These are phyloP conservation scores for Megastigmus dorsalis DNA, from an alignment of 2,888 invertebrate genomes.

Conservation along the genomic window DNA sequence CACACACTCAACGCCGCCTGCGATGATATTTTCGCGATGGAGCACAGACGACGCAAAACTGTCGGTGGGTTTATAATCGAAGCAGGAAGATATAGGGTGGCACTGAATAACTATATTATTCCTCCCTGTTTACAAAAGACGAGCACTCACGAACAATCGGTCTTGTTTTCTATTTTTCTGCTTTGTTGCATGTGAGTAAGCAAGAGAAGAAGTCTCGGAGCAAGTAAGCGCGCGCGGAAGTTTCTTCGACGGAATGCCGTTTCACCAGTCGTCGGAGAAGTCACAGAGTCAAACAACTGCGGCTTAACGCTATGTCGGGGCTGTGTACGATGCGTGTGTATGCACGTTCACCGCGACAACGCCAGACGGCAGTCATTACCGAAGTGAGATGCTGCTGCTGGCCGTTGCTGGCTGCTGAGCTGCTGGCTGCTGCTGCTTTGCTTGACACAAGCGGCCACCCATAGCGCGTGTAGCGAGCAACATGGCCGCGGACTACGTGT, in stretches of 20 bases:
- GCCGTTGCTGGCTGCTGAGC: constrained; percentile 8
- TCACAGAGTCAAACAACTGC: background rate
- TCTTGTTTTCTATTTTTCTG: background rate
- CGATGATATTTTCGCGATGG: background rate
- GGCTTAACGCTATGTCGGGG: background rate
- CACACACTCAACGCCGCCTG: background rate
- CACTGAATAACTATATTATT: background rate
- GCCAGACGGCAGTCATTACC: constrained; percentile 72
- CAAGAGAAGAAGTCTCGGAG: background rate
- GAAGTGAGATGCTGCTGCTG: constrained; percentile 61
- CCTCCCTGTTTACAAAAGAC: constrained; percentile 29
- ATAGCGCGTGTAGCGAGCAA: constrained; percentile 43
- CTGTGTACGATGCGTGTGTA: background rate
- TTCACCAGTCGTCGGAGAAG: background rate
- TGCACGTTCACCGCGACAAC: constrained; percentile 65
- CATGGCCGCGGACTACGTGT: constrained; percentile 41
- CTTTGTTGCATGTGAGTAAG: background rate
- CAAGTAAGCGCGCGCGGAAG: background rate
- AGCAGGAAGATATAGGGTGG: background rate
- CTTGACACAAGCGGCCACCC: constrained; percentile 51
- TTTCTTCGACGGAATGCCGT: constrained; percentile 31
- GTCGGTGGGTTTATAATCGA: background rate
- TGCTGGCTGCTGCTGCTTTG: constrained; percentile 12
- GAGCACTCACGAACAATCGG: constrained; percentile 30
- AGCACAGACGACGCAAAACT: background rate